Evolutionary conservation across 2,797 vertebrate genomes (phyloP), one percentile per base, ranked within the genome.

Genomic region (Labeo calbasu): DNA sequence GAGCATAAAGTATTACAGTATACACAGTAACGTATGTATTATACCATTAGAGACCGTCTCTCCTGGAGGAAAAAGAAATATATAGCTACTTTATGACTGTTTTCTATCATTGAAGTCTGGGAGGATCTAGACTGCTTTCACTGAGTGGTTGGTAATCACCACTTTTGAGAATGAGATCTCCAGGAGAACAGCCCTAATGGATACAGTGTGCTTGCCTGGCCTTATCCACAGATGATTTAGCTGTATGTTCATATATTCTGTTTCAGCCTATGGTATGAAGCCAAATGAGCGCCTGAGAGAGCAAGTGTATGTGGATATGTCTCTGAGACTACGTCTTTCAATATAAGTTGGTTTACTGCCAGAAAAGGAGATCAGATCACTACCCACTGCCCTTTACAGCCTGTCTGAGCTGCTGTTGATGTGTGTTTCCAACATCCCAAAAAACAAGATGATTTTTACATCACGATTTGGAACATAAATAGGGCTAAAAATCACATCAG

Each of bases 121-220:
- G 32, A 23, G 50, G 17, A 81, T 75, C 36, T 71, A 21, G 17
- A 81, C 36, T 71, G 7, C 17, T 81, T 51, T 63, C 25, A 48
- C 43, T 36, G 70, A 70, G 80, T 61, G 46, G 40, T 51, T 21
- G 13, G 80, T 63, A 73, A 65, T 82, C 28, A 82, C 43, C 55
- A 23, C 69, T 51, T 68, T 48, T 23, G 50, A 79, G 48, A 68
- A 51, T 15, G 57, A 36, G 25, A 73, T 63, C 69, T 82, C 19
- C 17, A 57, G 78, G 50, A 80, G 65, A 55, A 36, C 13, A 55
- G 65, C 28, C 36, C 19, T 68, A 69, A 79, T 68, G 48, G 63
- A 79, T 17, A 68, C 13, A 23, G 28, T 78, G 59, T 0, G 21
- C 25, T 71, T 59, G n/a, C 21, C 68, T 61, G n/a, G 40, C 14